Conservation (phyloP, 53 echinoderm and acorn worm genomes). For the Arbacia lixula region DNA sequence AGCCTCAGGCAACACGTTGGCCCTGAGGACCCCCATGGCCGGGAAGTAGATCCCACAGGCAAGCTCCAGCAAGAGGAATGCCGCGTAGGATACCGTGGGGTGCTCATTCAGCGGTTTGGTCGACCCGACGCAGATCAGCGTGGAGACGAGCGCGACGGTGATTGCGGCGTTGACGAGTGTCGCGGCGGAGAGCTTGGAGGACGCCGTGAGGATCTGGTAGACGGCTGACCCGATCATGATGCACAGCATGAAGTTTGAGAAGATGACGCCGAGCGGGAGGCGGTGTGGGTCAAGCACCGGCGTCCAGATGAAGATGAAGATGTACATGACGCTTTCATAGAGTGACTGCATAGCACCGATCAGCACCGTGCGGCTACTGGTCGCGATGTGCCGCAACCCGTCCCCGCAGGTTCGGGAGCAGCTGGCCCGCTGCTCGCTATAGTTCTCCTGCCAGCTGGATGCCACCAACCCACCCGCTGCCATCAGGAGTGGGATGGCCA, state of each 20-base stretch:
- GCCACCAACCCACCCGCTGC: conserved; percentile 87
- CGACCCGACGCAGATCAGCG: conserved; percentile 70
- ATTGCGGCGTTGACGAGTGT: conserved; percentile 82
- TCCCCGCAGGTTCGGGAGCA: conserved; percentile 83
- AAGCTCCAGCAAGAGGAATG: conserved; percentile 87
- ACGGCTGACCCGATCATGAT: conserved; percentile 96
- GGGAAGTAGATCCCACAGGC: conserved; percentile 98
- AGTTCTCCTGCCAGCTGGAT: conserved; percentile 84
- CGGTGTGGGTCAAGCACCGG: conserved; percentile 78
- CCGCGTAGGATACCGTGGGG: conserved; percentile 73
- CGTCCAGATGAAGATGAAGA: conserved; percentile 99
- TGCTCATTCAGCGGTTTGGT: conserved; percentile 77
- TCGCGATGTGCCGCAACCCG: conserved; percentile 82
- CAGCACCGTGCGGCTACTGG: conserved; percentile 72
- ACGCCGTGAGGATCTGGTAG: conserved; percentile 69
- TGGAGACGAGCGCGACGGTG: conserved; percentile 75
- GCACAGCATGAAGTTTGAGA: conserved; percentile 95
- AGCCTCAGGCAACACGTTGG: conserved; percentile 83
- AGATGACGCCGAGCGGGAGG: conserved; percentile 89
- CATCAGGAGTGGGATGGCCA: conserved; percentile 86
- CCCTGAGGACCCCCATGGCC: conserved; percentile 90
- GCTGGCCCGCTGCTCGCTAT: conserved; percentile 74
- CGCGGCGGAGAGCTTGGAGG: conserved; percentile 58
- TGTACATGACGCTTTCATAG: conserved; percentile 98
- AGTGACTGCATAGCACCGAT: conserved; percentile 98